phyloP scores from a whole-genome alignment of 2,113 vertebrate genomes.

The Mola mola region DNA sequence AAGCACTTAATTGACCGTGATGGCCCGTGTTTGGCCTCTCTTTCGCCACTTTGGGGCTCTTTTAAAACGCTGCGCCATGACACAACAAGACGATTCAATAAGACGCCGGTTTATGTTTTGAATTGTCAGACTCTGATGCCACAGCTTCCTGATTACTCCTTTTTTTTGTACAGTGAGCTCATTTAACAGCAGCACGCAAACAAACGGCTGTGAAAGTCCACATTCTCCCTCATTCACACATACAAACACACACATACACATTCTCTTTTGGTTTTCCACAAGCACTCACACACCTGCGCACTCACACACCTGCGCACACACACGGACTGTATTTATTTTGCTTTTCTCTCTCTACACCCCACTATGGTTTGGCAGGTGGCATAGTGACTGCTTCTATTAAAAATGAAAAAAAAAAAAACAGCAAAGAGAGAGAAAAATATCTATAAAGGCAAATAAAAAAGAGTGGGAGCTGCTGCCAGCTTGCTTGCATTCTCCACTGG shows the following conservation, averaged over 20 bases:
- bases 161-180: slow-evolving; percentile 28
- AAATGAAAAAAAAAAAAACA: background rate
- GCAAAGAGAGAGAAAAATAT: slow-evolving; percentile 28
- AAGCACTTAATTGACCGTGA: slow-evolving; percentile 64
- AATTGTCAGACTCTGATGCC: slow-evolving; percentile 43
- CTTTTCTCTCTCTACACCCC: slow-evolving; percentile 33
- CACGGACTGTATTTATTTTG: slow-evolving; percentile 46
- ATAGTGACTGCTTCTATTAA: slow-evolving; percentile 55
- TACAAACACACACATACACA: slow-evolving; percentile 17
- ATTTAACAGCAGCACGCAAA: slow-evolving; percentile 47
- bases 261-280: slow-evolving; percentile 28
- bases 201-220: slow-evolving; percentile 41
- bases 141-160: slow-evolving; percentile 34
- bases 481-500: slow-evolving; percentile 52
- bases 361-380: slow-evolving; percentile 70
- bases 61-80: slow-evolving; percentile 29
- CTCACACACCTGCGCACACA: slow-evolving; percentile 13
- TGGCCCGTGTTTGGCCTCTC: slow-evolving; percentile 37
- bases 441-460: slow-evolving; percentile 71
- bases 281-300: slow-evolving; percentile 25
- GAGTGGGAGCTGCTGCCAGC: slow-evolving; percentile 60
- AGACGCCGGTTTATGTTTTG: slow-evolving; percentile 35
- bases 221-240: slow-evolving; percentile 12
- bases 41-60: slow-evolving; percentile 12
- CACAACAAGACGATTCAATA: slow-evolving; percentile 34